These are phyloP conservation scores for Aurelia coerulea DNA, from an alignment of 30 jellyfish, hydroid and myxozoan genomes.

Conservation along the genomic window DNA sequence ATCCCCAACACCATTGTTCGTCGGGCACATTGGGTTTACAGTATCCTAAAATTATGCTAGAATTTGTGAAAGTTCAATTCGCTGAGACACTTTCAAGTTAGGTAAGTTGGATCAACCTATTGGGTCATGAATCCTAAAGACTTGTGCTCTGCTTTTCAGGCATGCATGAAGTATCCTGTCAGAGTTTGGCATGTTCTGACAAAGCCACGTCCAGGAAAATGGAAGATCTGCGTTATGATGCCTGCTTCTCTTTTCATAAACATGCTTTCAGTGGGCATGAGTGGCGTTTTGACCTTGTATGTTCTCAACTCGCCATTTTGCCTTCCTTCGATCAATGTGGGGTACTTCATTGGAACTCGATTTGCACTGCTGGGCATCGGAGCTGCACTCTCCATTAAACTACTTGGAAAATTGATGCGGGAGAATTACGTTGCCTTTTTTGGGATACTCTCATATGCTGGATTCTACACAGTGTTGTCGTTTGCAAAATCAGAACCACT, in stretches of 20 bases:
- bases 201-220: constrained; percentile 71
- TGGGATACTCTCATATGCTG: constrained; percentile 57
- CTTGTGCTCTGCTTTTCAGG: constrained; percentile 1
- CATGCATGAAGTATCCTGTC: constrained; percentile 31
- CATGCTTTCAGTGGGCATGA: constrained; percentile 51
- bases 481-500: constrained; percentile 14
- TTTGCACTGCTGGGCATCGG: constrained; percentile 77
- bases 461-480: constrained; percentile 30
- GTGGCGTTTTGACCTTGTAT: constrained; percentile 40
- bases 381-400: constrained; percentile 69
- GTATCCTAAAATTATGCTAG: too few species aligned
- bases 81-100: too few species aligned
- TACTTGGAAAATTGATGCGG: constrained; percentile 25
- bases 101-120: too few species aligned
- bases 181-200: constrained; percentile 52
- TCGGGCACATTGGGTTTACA: too few species aligned
- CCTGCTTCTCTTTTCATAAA: constrained; percentile 51
- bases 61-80: too few species aligned
- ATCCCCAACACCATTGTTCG: too few species aligned
- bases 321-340: constrained; percentile 64
- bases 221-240: constrained; percentile 57
- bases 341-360: constrained; percentile 74
- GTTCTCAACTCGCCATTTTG: constrained; percentile 83
- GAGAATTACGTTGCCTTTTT: constrained; percentile 10
- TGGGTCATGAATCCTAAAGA: too few species aligned